Base-by-base conservation (phyloP, 2,113 vertebrate species). In the Etia nguti region DNA sequence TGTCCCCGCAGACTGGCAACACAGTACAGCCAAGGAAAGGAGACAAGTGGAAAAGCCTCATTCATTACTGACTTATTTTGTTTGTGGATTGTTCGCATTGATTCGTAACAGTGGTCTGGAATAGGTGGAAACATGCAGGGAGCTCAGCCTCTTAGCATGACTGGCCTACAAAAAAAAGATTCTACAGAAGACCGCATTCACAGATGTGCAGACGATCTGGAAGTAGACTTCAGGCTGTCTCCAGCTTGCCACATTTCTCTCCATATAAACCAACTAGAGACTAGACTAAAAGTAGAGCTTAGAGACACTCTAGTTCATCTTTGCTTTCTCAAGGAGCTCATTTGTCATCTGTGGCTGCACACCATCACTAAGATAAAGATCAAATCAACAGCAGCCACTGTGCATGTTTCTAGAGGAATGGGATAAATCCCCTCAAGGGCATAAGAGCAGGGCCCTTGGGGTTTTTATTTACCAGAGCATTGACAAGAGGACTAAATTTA, bases 51-150 rank as follows among this genome's bases (percentile, higher is more conserved):
- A 86, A 62, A 85, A 82, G 87, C 38, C 83, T 95, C 93, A 94
- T 96, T 79, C 85, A 95, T 96, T 94, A 96, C 96, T 95, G 90
- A 96, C 73, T 73, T 11, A 36, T 79, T 93, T 55, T 84, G 90
- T 91, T 94, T 92, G 88, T 87, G 84, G 82, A 79, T 84, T 70
- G 81, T 73, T 84, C 85, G 87, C 84, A 80, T 62, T n/a, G 82
- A 83, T 82, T 52, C 24, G 11, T 22, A 80, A 68, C 81, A 48
- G 77, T 48, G 81, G 82, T 56, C 87, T 52, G 79, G 46, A 82
- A 81, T 50, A 57, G 70, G 56, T 70, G 82, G 75, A 85, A 83
- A 84, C 87, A 87, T 11, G 83, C 43, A 70, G 83, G 34, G 62
- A 88, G 73, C 48, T 80, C 38, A 26, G 65, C 75, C 77, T 68